These are phyloP conservation scores for Globicephala melas DNA, from an alignment of 2,113 vertebrate genomes.

Conservation along the genomic window DNA sequence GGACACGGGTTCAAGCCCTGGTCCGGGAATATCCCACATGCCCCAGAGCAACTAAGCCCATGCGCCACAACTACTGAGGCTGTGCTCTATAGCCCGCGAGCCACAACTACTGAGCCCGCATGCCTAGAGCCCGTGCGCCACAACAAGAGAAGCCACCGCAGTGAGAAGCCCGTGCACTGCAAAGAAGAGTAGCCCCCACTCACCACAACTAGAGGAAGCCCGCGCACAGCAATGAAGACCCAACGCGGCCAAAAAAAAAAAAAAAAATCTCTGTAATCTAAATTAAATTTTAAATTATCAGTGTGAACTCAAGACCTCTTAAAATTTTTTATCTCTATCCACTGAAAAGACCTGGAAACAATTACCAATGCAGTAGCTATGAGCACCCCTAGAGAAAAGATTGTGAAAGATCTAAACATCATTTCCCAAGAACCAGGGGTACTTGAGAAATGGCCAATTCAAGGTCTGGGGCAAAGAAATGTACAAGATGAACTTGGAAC, in stretches of 20 bases:
- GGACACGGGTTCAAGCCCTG: no score
- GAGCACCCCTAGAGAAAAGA: neutral
- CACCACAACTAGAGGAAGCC: no score
- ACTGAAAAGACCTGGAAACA: constrained; percentile 15
- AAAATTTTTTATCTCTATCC: neutral
- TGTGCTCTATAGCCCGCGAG: rapidly evolving
- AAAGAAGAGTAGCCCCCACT: no score
- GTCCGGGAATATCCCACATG: no score
- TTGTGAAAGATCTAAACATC: neutral
- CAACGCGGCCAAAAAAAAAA: no score
- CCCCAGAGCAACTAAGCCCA: no score
- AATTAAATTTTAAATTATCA: neutral
- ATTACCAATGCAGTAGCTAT: neutral
- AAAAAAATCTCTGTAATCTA: neutral
- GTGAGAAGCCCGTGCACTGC: no score
- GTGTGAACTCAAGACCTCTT: neutral
- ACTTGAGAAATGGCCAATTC: neutral
- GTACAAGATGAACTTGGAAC: neutral
- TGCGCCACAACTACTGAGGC: no score
- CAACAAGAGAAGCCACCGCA: no score
- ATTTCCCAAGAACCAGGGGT: neutral
- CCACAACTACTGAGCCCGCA: no score
- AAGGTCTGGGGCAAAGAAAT: neutral
- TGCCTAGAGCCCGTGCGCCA: no score
- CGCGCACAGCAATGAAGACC: no score